These are phyloP conservation scores for Bombus confusus DNA, from an alignment of 1,140 invertebrate species.

Conservation along the genomic window DNA sequence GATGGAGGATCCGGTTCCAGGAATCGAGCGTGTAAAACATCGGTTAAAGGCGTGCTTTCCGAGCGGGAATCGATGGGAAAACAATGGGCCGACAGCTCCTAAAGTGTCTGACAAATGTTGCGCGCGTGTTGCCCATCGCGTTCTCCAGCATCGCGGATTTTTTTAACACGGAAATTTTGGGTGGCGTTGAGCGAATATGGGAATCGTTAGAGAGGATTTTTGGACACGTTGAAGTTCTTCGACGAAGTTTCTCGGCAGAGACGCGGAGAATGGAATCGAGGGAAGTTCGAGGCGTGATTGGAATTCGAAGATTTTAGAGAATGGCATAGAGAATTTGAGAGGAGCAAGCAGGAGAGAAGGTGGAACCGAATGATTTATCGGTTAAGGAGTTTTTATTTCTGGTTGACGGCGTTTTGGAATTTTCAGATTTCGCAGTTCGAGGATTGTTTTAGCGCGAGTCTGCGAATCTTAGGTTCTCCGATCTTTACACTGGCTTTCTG, in stretches of 20 bases:
- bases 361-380: too few relatives aligned
- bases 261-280: neutral
- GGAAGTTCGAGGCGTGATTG: neutral
- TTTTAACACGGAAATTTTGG: slow-evolving; percentile 10
- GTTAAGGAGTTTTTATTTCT: too few relatives aligned
- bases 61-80: slow-evolving; percentile 71
- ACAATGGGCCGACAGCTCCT: slow-evolving; percentile 66
- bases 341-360: too few relatives aligned
- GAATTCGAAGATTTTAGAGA: neutral
- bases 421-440: too few relatives aligned
- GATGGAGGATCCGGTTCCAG: slow-evolving; percentile 73
- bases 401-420: too few relatives aligned
- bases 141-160: neutral
- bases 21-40: slow-evolving; percentile 77
- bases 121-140: slow-evolving; percentile 59
- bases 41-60: slow-evolving; percentile 74
- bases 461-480: too few relatives aligned
- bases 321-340: neutral
- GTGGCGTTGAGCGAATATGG: neutral
- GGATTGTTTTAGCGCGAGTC: too few relatives aligned
- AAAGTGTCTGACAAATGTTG: slow-evolving; percentile 76
- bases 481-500: neutral
- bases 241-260: neutral
- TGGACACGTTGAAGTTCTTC: neutral
- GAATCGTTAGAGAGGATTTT: neutral